These are phyloP conservation scores for Parapristionchus giblindavisi DNA, from an alignment of 2,888 invertebrate genomes.

Conservation along the genomic window DNA sequence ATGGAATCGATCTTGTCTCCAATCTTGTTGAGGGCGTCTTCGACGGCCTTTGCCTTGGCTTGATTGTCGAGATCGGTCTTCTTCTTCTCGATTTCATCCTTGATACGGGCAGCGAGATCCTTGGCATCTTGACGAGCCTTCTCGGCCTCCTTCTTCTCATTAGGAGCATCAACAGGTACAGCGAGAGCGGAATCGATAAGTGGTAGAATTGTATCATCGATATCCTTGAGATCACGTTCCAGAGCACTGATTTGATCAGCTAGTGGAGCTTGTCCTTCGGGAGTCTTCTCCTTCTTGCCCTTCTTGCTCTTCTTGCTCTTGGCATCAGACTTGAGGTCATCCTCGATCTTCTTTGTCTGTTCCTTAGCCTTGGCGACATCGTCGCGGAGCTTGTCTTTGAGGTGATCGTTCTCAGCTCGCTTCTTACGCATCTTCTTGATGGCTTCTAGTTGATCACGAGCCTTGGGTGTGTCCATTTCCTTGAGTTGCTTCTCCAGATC, in stretches of 20 bases:
- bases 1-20: slow-evolving; percentile 42
- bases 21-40: slow-evolving; percentile 28
- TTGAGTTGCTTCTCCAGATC: slow-evolving; percentile 44
- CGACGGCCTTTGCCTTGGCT: slow-evolving; percentile 24
- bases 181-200: slow-evolving; percentile 23
- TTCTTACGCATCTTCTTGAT: slow-evolving; percentile 42
- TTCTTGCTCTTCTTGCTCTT: slow-evolving; percentile 31
- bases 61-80: slow-evolving; percentile 38
- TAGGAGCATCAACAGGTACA: slow-evolving; percentile 20
- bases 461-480: slow-evolving; percentile 41
- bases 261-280: slow-evolving; percentile 44
- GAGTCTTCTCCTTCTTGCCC: slow-evolving; percentile 45
- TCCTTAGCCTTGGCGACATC: slow-evolving; percentile 20
- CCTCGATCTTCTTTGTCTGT: slow-evolving; percentile 24
- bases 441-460: slow-evolving; percentile 37
- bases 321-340: slow-evolving; percentile 35
- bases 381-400: slow-evolving; percentile 14
- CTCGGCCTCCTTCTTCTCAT: slow-evolving; percentile 31
- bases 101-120: slow-evolving; percentile 42
- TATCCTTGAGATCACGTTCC: slow-evolving; percentile 37
- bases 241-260: slow-evolving; percentile 42
- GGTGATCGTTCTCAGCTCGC: slow-evolving; percentile 28
- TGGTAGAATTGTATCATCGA: slow-evolving; percentile 18
- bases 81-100: slow-evolving; percentile 42
- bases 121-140: slow-evolving; percentile 21